phyloP scores from a whole-genome alignment of 2,797 vertebrate species.

The Lemur catta region DNA sequence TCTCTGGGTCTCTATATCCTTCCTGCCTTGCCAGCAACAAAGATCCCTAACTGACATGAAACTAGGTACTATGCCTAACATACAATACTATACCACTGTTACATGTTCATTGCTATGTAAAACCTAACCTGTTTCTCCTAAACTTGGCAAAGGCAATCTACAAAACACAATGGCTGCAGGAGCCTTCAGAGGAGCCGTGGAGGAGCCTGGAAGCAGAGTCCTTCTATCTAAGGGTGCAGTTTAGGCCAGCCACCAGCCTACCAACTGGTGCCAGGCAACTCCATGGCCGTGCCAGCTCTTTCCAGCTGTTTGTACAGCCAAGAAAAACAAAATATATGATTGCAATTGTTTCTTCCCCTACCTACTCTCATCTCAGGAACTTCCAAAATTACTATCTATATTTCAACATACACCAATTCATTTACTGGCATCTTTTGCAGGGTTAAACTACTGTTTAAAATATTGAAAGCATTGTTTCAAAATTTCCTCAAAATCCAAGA shows the following conservation, averaged over 20 bases:
- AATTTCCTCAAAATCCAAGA: slow-evolving; percentile 1
- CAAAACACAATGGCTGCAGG: background rate
- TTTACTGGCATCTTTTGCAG: background rate
- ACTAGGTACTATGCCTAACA: background rate
- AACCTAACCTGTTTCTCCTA: background rate
- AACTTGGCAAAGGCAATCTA: background rate
- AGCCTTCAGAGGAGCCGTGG: background rate
- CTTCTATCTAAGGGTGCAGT: background rate
- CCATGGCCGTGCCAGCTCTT: background rate
- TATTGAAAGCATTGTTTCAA: background rate
- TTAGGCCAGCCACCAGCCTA: background rate
- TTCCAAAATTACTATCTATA: background rate
- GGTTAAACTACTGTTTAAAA: background rate
- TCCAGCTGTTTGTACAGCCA: background rate
- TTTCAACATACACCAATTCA: background rate
- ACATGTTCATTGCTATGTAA: background rate
- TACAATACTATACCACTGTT: background rate
- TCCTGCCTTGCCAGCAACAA: background rate
- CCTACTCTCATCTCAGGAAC: background rate
- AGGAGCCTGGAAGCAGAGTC: background rate
- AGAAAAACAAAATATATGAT: background rate
- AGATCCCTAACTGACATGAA: background rate
- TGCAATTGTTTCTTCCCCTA: background rate
- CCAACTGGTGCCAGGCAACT: background rate
- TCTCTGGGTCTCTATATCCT: background rate